Conservation (phyloP, 1,140 invertebrate genomes). For the Maniola jurtina region DNA sequence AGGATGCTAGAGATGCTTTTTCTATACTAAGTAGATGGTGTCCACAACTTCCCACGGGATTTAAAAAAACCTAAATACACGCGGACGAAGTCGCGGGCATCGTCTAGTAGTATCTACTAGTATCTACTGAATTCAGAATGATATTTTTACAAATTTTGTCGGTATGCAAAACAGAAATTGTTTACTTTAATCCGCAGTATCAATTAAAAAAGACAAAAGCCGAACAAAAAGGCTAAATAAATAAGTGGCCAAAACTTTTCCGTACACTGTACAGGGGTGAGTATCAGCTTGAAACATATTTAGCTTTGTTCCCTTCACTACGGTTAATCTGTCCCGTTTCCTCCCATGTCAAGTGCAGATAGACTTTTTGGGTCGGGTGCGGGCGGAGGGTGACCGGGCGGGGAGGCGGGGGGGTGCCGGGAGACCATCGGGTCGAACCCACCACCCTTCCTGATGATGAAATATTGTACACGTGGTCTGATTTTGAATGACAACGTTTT, state of each 20-base stretch:
- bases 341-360: constrained; percentile 76
- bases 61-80: too few relatives aligned
- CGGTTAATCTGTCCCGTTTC: constrained; percentile 77
- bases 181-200: background rate
- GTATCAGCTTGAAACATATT: constrained; percentile 76
- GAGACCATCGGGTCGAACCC: constrained; percentile 29
- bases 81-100: too few relatives aligned
- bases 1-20: too few relatives aligned
- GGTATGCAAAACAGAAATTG: too few relatives aligned
- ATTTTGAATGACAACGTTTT: constrained; percentile 82
- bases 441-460: constrained; percentile 80
- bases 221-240: constrained; percentile 20
- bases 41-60: too few relatives aligned
- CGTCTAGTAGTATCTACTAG: too few relatives aligned
- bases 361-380: constrained; percentile 73
- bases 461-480: constrained; percentile 84
- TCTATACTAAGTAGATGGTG: too few relatives aligned
- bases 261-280: constrained; percentile 55
- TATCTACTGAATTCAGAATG: too few relatives aligned
- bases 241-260: constrained; percentile 38
- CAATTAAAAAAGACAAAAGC: constrained; percentile 10
- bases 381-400: constrained; percentile 29
- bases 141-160: too few relatives aligned
- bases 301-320: constrained; percentile 77
- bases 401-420: constrained; percentile 30